A percentile compares a stretch with the other conserved stretches of the same genome.
Conservation (phyloP, 2,113 vertebrate species). For the Mastomys natalensis region DNA sequence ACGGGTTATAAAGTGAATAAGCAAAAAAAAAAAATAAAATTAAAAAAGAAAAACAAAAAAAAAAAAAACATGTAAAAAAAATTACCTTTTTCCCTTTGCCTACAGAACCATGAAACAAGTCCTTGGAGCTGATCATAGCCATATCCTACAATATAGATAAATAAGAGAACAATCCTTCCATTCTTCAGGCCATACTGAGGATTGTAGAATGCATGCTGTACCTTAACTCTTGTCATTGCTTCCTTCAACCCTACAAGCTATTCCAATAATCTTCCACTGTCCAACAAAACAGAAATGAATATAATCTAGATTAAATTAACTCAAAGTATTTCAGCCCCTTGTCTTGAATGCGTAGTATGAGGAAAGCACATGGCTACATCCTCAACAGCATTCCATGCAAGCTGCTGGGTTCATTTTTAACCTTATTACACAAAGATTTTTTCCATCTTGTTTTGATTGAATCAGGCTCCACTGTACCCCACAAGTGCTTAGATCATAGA, state of each 20-base stretch:
- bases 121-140: neutral
- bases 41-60: too few relatives aligned
- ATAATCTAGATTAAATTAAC: slow-evolving; percentile 18
- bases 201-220: neutral
- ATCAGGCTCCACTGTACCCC: neutral
- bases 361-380: neutral
- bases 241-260: neutral
- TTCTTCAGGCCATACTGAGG: neutral
- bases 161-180: neutral
- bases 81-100: neutral
- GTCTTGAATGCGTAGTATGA: neutral
- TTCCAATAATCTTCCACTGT: neutral
- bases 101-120: slow-evolving; percentile 6
- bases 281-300: slow-evolving; percentile 1
- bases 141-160: neutral
- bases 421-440: neutral
- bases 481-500: neutral
- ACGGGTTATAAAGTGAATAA: too few relatives aligned
- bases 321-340: neutral
- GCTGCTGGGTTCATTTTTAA: neutral
- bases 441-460: neutral
- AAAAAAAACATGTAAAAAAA: too few relatives aligned
- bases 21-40: too few relatives aligned
- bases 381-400: neutral
- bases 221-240: neutral